Conservation (phyloP, 2,888 invertebrate genomes). For the Dryomyza anilis region DNA sequence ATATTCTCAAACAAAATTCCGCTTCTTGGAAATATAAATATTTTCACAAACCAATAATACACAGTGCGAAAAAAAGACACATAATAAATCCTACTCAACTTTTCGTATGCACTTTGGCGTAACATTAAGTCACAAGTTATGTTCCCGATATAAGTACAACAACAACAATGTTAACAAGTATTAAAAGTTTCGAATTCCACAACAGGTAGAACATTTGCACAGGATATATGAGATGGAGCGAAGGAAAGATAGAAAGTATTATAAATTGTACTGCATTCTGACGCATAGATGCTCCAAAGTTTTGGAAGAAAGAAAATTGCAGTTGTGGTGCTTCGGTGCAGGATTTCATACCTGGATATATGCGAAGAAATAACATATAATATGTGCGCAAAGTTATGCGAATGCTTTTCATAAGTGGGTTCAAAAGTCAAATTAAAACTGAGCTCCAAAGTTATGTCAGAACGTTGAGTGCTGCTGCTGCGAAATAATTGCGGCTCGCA, state of each 20-base stretch:
- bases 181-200: background rate
- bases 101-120: too few relatives aligned
- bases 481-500: too few relatives aligned
- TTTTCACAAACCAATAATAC: too few relatives aligned
- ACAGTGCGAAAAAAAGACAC: too few relatives aligned
- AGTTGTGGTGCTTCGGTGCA: background rate
- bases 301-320: background rate
- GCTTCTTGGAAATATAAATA: background rate
- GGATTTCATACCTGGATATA: too few relatives aligned
- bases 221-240: background rate
- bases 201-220: background rate
- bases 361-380: background rate
- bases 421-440: background rate
- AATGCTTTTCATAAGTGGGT: background rate
- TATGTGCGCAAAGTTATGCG: background rate
- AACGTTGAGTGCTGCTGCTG: too few relatives aligned
- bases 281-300: background rate
- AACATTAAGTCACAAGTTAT: too few relatives aligned
- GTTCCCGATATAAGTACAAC: background rate
- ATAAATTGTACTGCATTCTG: too few relatives aligned
- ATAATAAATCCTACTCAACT: too few relatives aligned
- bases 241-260: too few relatives aligned
- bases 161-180: slow-evolving; percentile 6
- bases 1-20: background rate
- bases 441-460: too few relatives aligned